phyloP scores from a whole-genome alignment of 2,113 vertebrate genomes.

The Columbina picui region DNA sequence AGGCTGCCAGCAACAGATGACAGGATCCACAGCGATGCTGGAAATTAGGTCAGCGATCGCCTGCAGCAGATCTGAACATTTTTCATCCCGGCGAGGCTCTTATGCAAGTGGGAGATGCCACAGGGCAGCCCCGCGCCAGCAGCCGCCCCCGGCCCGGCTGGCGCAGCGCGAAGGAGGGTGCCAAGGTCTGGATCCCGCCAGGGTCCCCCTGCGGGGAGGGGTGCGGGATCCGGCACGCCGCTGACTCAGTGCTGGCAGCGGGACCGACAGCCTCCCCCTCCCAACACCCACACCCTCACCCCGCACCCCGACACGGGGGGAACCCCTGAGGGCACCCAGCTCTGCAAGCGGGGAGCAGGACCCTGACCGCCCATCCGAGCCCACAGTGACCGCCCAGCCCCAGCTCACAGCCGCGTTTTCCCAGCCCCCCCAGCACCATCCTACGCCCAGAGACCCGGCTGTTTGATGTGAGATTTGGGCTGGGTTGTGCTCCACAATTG shows the following conservation, averaged over 20 bases:
- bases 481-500: not conserved
- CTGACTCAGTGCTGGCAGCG: not conserved
- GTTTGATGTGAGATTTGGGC: not conserved
- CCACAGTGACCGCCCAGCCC: rapidly evolving
- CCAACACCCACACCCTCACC: not conserved
- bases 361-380: not conserved
- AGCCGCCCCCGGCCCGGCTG: not conserved
- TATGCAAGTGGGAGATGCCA: not conserved
- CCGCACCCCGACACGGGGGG: too few relatives aligned
- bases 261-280: not conserved
- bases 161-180: not conserved
- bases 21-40: not conserved
- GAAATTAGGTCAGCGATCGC: conserved; percentile 46
- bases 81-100: not conserved
- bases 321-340: rapidly evolving
- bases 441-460: not conserved
- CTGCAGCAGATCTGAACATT: not conserved
- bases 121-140: not conserved
- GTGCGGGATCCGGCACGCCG: rapidly evolving
- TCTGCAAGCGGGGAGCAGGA: rapidly evolving
- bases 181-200: not conserved
- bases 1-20: conserved; percentile 33
- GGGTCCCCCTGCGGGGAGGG: not conserved
- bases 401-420: not conserved
- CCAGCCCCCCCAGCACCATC: not conserved